phyloP scores from a whole-genome alignment of 2,113 vertebrate genomes.

The Ochotona princeps region DNA sequence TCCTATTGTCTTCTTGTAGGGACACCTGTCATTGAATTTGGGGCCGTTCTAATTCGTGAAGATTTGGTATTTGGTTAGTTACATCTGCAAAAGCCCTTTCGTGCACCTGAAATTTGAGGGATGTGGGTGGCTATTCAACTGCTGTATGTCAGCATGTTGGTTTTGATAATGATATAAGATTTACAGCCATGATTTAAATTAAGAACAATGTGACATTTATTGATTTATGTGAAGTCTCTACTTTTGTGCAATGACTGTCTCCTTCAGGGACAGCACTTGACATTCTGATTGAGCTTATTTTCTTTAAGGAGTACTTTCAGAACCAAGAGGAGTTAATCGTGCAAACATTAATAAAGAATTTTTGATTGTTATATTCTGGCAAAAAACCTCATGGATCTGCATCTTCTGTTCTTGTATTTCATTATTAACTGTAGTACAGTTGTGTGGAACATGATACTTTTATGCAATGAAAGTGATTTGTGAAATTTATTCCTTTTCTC shows the following conservation, averaged over 20 bases:
- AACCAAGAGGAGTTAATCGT: neutral
- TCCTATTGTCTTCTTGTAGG: neutral
- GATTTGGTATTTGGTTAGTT: neutral
- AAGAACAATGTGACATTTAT: neutral
- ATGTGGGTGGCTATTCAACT: neutral
- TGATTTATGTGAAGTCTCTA: neutral
- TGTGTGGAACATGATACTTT: neutral
- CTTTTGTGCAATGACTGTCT: neutral
- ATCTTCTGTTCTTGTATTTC: neutral
- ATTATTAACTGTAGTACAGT: neutral
- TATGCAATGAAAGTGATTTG: neutral
- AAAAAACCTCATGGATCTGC: neutral
- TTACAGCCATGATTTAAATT: neutral
- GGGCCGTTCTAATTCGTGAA: neutral
- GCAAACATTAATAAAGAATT: neutral
- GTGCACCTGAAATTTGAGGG: neutral
- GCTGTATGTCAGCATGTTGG: neutral
- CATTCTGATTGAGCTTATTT: neutral
- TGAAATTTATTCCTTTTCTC: neutral
- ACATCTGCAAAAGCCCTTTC: neutral
- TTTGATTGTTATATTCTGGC: neutral
- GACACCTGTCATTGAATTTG: neutral
- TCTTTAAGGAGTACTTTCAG: neutral
- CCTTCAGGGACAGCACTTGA: neutral
- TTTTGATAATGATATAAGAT: slow-evolving; percentile 12